These are phyloP conservation scores for Lepilemur septentrionalis DNA, from an alignment of 2,797 vertebrate genomes.

Conservation along the genomic window DNA sequence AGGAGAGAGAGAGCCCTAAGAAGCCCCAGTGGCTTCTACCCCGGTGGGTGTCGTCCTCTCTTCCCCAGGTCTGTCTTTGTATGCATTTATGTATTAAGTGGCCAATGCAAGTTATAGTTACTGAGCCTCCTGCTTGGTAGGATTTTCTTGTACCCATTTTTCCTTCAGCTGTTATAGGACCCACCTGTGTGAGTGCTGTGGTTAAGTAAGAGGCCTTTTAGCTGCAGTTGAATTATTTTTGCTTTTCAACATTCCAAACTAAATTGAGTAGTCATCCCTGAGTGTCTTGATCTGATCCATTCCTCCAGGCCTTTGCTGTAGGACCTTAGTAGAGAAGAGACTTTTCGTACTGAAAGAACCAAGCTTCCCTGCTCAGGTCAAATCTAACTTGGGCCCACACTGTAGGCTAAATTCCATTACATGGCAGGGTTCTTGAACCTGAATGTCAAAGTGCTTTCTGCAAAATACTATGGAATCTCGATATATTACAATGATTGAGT, in stretches of 20 bases:
- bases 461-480: not conserved
- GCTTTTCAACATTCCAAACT: not conserved
- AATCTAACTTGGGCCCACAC: not conserved
- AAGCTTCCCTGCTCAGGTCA: not conserved
- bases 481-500: rapidly evolving
- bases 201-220: not conserved
- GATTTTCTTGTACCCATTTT: not conserved
- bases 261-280: not conserved
- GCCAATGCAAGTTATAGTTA: not conserved
- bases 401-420: not conserved
- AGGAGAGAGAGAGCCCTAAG: not conserved
- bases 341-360: not conserved
- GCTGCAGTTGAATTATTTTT: not conserved
- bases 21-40: not conserved
- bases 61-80: not conserved
- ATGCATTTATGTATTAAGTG: not conserved
- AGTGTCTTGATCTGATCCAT: not conserved
- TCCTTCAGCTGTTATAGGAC: not conserved
- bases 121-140: not conserved
- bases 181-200: not conserved
- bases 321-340: not conserved
- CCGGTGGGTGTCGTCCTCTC: rapidly evolving
- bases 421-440: not conserved
- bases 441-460: not conserved
- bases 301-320: not conserved